These are phyloP conservation scores for Mungos mungo DNA, from an alignment of 2,113 vertebrate species.

Conservation along the genomic window DNA sequence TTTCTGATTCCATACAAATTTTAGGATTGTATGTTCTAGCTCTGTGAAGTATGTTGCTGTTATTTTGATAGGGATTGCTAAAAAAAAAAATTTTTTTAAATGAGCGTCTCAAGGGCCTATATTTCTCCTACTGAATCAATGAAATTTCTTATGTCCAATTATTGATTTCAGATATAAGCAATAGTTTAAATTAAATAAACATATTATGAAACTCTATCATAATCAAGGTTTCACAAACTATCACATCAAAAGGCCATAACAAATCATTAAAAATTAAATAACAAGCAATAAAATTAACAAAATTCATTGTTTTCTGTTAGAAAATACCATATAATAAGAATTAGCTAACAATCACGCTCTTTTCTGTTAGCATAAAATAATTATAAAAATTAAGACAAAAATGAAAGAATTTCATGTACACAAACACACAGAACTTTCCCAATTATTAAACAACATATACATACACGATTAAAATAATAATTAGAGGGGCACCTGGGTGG, in stretches of 20 bases:
- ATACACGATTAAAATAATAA: not conserved
- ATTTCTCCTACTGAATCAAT: not conserved
- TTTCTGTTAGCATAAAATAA: constrained; percentile 13
- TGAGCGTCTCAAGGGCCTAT: not conserved
- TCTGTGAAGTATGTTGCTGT: too few relatives aligned
- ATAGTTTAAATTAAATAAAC: not conserved
- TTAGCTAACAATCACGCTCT: not conserved
- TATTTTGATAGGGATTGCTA: too few relatives aligned
- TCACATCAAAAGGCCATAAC: not conserved
- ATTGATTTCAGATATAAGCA: not conserved
- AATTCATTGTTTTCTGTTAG: not conserved
- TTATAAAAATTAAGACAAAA: constrained; percentile 11
- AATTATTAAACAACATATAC: not conserved
- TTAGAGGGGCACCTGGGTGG: not conserved
- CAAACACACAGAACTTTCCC: not conserved
- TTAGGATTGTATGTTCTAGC: too few relatives aligned
- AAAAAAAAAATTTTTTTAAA: not conserved
- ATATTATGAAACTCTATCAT: not conserved
- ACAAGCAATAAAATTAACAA: not conserved
- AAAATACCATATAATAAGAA: not conserved
- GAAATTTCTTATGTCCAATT: not conserved
- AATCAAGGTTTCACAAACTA: not conserved
- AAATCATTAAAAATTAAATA: not conserved
- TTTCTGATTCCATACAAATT: too few relatives aligned
- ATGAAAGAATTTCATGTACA: not conserved